phyloP scores from a whole-genome alignment of 2,797 vertebrate genomes.

The Serranus cabrilla region DNA sequence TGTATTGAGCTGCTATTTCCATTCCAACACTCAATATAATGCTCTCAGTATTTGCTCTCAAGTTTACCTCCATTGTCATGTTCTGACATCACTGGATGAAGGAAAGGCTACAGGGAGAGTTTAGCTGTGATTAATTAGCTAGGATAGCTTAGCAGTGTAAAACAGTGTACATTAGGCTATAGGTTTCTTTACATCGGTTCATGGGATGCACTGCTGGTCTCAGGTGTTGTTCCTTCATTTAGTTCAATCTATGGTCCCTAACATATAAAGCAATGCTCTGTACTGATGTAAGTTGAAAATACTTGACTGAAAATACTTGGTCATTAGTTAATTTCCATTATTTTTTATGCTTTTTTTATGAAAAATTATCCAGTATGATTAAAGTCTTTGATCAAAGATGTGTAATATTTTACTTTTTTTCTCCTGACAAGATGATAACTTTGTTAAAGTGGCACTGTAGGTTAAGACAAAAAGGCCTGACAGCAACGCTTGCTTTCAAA shows the following conservation, averaged over 20 bases:
- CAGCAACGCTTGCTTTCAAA: constrained; percentile 1
- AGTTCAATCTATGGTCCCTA: not conserved
- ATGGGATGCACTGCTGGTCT: not conserved
- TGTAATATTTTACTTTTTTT: not conserved
- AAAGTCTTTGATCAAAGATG: constrained; percentile 1
- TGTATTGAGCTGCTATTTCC: constrained; percentile 10
- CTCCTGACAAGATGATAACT: constrained; percentile 28
- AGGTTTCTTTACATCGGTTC: no score
- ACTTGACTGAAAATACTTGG: not conserved
- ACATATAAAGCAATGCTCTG: not conserved
- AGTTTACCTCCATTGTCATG: not conserved
- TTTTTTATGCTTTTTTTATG: not conserved
- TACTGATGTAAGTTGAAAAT: not conserved
- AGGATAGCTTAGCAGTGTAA: no score
- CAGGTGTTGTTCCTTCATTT: not conserved
- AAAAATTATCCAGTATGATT: not conserved
- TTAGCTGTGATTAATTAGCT: not conserved
- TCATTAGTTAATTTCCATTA: not conserved
- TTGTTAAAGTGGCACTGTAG: not conserved
- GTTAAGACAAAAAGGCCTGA: not conserved
- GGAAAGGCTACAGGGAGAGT: not conserved
- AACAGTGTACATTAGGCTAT: no score
- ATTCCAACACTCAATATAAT: not conserved
- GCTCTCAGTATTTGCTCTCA: not conserved
- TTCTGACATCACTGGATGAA: not conserved